Evolutionary conservation across 2,888 invertebrate genomes (phyloP), one percentile per base, ranked within the genome.

Genomic region (Phaedon cochleariae): DNA sequence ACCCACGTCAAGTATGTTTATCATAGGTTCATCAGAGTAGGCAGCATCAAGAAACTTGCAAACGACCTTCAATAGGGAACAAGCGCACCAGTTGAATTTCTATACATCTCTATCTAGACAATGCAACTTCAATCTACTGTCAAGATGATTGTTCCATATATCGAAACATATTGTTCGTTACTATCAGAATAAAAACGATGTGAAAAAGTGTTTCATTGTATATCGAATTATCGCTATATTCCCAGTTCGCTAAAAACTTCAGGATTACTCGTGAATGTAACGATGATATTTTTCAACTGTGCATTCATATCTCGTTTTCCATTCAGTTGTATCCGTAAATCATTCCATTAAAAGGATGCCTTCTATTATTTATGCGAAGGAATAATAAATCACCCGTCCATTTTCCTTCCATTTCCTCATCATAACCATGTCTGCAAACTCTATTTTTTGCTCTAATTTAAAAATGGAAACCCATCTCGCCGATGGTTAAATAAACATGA

Each of bases 401-500:
- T 31, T 55, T 45, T 26, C 34, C 48, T 62, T 22, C 22, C 55
- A 54, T 54, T 52, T 52, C 51, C 62, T 17, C 49, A 49, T 62
- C 55, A 62, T 55, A 37, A 57, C 21, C 62, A 55, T 49, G 48
- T 49, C 62, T 49, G 29, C 15, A 12, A 3, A n/a, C 41, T 41
- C 41, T 41, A 34, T 41, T 58, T 58, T 48, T 58, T 48, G 48
- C 21, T 37, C 37, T 29, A 57, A 57, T 49, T 57, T 17, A 57
- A 57, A 62, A 62, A 62, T 62, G 61, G 41, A 54, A 46, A 55
- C 54, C 18, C 37, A 62, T 49, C 29, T n/a, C n/a, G 20, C 29
- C 52, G 22, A 46, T 51, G 20, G 37, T 9, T 22, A 31, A 64
- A 54, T 62, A 64, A 69, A 71, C 73, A 68, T 62, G 68, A 70